These are phyloP conservation scores for Epinotia brunnichana DNA, from an alignment of 2,888 invertebrate genomes.

Conservation along the genomic window DNA sequence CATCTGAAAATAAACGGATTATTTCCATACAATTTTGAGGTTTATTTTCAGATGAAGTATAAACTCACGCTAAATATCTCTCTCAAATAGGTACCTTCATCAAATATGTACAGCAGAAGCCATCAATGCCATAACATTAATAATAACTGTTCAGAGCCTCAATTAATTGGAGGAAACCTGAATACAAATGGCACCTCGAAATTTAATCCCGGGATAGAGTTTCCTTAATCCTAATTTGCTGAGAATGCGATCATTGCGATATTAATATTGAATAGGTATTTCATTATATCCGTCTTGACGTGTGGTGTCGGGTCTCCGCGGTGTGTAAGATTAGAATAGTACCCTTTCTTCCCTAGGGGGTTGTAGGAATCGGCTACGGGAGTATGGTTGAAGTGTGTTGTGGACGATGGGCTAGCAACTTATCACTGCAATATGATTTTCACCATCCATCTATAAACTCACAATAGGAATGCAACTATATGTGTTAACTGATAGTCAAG, in stretches of 20 bases:
- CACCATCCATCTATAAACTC: too few relatives aligned
- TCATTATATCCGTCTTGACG: not conserved
- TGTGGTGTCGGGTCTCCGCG: not conserved
- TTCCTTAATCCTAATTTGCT: conserved; percentile 22
- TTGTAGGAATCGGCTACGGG: too few relatives aligned
- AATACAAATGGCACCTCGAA: conserved; percentile 10
- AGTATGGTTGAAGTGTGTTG: too few relatives aligned
- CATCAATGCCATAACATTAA: conserved; percentile 2
- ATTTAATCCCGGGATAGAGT: conserved; percentile 8
- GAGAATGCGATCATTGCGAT: not conserved
- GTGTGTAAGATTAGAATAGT: too few relatives aligned
- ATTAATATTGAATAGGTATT: conserved; percentile 4
- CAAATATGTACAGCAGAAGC: conserved; percentile 3
- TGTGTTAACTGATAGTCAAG: too few relatives aligned
- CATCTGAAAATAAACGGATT: too few relatives aligned
- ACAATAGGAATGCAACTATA: too few relatives aligned
- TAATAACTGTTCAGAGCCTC: conserved; percentile 9
- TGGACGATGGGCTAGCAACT: too few relatives aligned
- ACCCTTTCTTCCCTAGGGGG: too few relatives aligned
- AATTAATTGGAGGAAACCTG: conserved; percentile 9
- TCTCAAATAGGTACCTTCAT: not conserved
- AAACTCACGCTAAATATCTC: not conserved
- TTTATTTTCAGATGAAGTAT: too few relatives aligned
- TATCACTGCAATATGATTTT: too few relatives aligned
- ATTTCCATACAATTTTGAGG: too few relatives aligned